Percentiles rank a stretch among this genome's conserved stretches.
phyloP scores from a whole-genome alignment of 2,888 invertebrate species.

The Dione vanillae region DNA sequence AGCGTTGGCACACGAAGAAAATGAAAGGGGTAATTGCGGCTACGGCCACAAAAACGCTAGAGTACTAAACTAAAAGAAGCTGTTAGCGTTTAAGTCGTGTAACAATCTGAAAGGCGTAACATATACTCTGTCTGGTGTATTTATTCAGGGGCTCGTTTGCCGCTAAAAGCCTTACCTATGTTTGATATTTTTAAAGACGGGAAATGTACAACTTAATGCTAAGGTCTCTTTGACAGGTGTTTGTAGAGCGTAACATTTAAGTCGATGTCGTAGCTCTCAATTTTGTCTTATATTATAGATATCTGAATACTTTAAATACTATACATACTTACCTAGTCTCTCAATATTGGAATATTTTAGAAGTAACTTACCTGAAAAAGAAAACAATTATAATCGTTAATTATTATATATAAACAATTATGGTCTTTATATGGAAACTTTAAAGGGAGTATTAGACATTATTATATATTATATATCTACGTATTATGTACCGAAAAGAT shows the following conservation, averaged over 20 bases:
- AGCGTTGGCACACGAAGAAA: conserved; percentile 65
- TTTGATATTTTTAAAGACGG: conserved; percentile 45
- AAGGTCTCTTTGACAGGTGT: conserved; percentile 30
- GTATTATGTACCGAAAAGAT: too few species aligned
- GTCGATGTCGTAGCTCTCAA: conserved; percentile 4
- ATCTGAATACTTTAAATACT: conserved; percentile 6
- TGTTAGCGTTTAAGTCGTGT: conserved; percentile 64
- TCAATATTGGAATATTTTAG: background rate
- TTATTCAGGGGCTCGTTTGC: conserved; percentile 51
- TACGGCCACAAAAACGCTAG: conserved; percentile 69
- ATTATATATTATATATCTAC: too few species aligned
- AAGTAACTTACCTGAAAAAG: conserved; percentile 47
- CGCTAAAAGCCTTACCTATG: conserved; percentile 47
- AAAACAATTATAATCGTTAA: conserved; percentile 38
- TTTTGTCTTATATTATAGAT: conserved; percentile 3
- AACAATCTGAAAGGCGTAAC: conserved; percentile 60
- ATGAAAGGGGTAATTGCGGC: conserved; percentile 76
- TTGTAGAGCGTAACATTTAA: conserved; percentile 32
- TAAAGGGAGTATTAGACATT: too few species aligned
- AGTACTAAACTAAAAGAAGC: conserved; percentile 72
- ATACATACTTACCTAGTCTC: conserved; percentile 10
- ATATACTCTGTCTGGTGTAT: conserved; percentile 51
- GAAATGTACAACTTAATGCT: conserved; percentile 39
- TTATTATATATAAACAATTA: too few species aligned
- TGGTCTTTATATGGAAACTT: too few species aligned